These are phyloP conservation scores for Ptychobarbus kaznakovi DNA, from an alignment of 2,797 vertebrate genomes.

Conservation along the genomic window DNA sequence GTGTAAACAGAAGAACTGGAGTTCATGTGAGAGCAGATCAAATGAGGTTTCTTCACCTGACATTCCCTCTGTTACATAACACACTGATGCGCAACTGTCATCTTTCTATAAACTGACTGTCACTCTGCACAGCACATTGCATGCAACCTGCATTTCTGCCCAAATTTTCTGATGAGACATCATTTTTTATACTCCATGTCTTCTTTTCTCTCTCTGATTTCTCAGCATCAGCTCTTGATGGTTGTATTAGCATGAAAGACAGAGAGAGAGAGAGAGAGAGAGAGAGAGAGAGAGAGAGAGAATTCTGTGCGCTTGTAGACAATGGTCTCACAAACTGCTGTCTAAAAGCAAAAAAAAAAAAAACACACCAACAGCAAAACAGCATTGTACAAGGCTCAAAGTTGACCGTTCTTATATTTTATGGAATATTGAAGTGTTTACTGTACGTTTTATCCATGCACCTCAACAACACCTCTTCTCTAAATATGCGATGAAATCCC, in stretches of 20 bases:
- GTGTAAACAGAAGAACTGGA: not conserved
- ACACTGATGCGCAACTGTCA: slow-evolving; percentile 44
- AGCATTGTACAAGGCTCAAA: not conserved
- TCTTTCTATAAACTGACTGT: slow-evolving; percentile 53
- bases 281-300: not conserved
- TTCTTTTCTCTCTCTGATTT: slow-evolving; percentile 25
- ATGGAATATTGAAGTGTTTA: not conserved
- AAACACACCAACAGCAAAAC: not conserved
- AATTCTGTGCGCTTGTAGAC: not conserved
- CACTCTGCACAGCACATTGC: slow-evolving; percentile 46
- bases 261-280: not conserved
- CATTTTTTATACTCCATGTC: slow-evolving; percentile 16
- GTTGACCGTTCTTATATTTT: not conserved
- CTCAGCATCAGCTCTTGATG: not conserved
- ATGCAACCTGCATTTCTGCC: slow-evolving; percentile 38
- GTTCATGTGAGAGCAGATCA: not conserved
- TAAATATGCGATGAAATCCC: not conserved
- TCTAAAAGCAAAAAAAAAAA: not conserved
- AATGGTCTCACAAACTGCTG: not conserved
- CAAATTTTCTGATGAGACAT: slow-evolving; percentile 29
- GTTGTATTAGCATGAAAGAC: not conserved
- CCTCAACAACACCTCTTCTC: not conserved
- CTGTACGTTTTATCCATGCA: not conserved
- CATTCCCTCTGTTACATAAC: slow-evolving; percentile 57
- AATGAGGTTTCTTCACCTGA: not conserved